A percentile compares a stretch with the other conserved stretches of the same genome.
Conservation (phyloP, 64 coral and sea anemone genomes). For the Actinia equina region DNA sequence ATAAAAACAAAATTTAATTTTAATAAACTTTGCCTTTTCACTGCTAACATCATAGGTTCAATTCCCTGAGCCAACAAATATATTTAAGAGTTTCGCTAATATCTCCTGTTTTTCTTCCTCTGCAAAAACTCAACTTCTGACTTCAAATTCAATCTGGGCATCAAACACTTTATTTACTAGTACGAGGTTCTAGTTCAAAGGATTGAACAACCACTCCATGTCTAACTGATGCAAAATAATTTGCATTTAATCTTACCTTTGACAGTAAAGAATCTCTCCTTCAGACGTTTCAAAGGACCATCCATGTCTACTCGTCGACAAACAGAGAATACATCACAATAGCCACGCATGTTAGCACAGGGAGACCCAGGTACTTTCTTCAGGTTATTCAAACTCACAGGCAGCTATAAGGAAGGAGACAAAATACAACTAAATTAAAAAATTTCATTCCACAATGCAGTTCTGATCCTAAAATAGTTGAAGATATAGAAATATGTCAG, state of each 20-base stretch:
- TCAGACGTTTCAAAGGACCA: conserved; percentile 50
- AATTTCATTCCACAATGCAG: neutral
- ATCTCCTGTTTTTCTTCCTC: too few species aligned
- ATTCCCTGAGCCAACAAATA: too few species aligned
- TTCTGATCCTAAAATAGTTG: too few species aligned
- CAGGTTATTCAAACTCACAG: neutral
- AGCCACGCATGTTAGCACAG: conserved; percentile 53
- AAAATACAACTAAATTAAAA: neutral
- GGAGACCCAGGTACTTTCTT: conserved; percentile 49
- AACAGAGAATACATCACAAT: conserved; percentile 62
- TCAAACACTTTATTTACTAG: too few species aligned
- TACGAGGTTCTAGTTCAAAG: too few species aligned
- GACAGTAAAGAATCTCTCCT: conserved; percentile 36
- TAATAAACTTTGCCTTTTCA: neutral
- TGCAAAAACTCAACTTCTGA: neutral
- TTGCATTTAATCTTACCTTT: conserved; percentile 24
- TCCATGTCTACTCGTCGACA: conserved; percentile 40
- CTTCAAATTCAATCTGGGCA: too few species aligned
- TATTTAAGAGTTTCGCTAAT: too few species aligned
- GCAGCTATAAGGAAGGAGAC: neutral
- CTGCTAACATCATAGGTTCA: too few species aligned
- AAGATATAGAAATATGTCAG: too few species aligned
- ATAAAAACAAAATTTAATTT: neutral
- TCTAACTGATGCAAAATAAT: neutral
- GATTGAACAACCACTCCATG: too few species aligned